Evolutionary conservation across 1,140 invertebrate species (phyloP), one percentile per base, ranked within the genome.

Genomic region (Psix sp.): DNA sequence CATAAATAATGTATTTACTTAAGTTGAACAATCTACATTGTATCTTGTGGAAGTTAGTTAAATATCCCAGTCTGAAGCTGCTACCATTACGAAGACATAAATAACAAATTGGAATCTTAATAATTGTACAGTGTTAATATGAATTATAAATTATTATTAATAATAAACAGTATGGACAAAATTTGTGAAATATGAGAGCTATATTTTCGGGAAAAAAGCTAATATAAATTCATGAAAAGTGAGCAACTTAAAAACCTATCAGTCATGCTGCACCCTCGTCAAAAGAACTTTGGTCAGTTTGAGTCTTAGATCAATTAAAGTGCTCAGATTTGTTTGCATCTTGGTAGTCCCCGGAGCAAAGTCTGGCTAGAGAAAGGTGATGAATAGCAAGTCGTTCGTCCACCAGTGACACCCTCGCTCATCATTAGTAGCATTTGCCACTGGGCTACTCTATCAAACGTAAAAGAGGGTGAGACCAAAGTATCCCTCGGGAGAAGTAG

Each of bases 371-470:
- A 62, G 54, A 59, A 63, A 54, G 56, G 74, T 82, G 81, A 82
- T 81, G 77, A 82, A 82, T 82, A 75, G 74, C 59, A 65, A 62
- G 62, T 77, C 73, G 74, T 74, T 67, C 66, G 70, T 78, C 71
- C 76, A 60, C n/a, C n/a, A n/a, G n/a, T n/a, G n/a, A n/a, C 77
- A 49, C 73, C 77, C 77, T 78, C 72, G 76, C 75, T 76, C 76
- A 76, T 79, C 79, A 80, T 82, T 81, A 82, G 77, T 66, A 60
- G 66, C 66, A 59, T 75, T 75, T 68, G 60, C 81, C 78, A 67
- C 74, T 79, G 82, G 79, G 77, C 78, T 80, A 80, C 81, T 83
- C 81, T 76, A 83, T 83, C 81, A 83, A 81, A 36, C 17, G 31
- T 60, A 70, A 68, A 72, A 78, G 77, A 70, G 72, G 57, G n/a